These are phyloP conservation scores for Meleagris gallopavo DNA, from an alignment of 2,113 vertebrate genomes.

Conservation along the genomic window DNA sequence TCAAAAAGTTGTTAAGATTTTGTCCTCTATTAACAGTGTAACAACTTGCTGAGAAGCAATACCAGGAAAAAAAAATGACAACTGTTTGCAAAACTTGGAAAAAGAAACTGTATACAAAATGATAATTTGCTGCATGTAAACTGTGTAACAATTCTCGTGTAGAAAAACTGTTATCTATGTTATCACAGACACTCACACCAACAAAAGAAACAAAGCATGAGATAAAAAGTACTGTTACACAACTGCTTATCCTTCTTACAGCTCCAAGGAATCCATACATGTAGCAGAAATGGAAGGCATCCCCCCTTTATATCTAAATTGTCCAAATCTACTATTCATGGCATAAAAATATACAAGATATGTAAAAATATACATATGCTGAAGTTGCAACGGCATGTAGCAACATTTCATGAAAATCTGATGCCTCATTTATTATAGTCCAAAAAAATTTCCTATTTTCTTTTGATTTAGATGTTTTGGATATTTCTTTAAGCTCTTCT, in stretches of 20 bases:
- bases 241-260: not conserved
- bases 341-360: not conserved
- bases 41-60: not conserved
- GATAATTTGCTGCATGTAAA: not conserved
- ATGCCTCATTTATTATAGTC: not conserved
- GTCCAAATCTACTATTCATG: not conserved
- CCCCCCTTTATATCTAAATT: not conserved
- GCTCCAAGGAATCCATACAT: not conserved
- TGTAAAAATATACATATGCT: not conserved
- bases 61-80: not conserved
- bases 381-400: not conserved
- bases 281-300: not conserved
- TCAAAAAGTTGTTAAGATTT: not conserved
- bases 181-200: not conserved
- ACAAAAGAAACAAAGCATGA: not conserved
- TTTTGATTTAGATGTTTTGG: not conserved
- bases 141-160: not conserved
- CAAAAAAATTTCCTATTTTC: not conserved
- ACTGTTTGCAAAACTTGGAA: not conserved
- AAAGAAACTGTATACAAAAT: not conserved
- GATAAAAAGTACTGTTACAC: not conserved
- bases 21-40: fast-evolving
- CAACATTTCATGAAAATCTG: not conserved
- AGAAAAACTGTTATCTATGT: not conserved
- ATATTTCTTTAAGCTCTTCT: not conserved